These are phyloP conservation scores for Ctenodactylus gundi DNA, from an alignment of 2,113 vertebrate species.

Conservation along the genomic window DNA sequence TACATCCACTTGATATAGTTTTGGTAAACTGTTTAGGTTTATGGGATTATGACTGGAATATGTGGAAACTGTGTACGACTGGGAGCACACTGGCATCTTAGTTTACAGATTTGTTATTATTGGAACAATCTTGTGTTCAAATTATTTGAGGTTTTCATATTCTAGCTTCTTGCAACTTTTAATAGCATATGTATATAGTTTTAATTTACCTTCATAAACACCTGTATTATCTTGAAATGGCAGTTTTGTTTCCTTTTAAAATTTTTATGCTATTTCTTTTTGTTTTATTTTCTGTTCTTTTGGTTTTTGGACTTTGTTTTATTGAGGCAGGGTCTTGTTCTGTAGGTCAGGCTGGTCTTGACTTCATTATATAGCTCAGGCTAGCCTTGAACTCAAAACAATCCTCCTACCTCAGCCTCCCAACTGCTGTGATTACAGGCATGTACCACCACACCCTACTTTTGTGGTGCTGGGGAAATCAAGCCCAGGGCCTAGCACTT, in stretches of 20 bases:
- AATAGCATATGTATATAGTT: background rate
- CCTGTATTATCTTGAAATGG: background rate
- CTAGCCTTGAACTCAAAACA: too few species aligned
- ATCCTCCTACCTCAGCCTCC: too few species aligned
- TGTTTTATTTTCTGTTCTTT: too few species aligned
- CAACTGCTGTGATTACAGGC: too few species aligned
- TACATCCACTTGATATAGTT: background rate
- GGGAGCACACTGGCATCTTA: background rate
- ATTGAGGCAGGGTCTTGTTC: too few species aligned
- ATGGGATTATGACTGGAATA: background rate
- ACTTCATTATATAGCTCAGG: too few species aligned
- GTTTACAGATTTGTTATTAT: too few species aligned
- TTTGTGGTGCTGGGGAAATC: too few species aligned
- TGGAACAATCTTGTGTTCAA: background rate
- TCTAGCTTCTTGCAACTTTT: background rate
- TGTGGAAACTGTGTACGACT: background rate
- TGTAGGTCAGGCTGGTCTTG: too few species aligned
- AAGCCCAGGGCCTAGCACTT: too few species aligned
- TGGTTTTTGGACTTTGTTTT: too few species aligned
- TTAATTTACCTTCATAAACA: background rate
- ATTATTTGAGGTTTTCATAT: background rate
- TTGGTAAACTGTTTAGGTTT: background rate
- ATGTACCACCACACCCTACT: too few species aligned
- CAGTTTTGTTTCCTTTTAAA: background rate
- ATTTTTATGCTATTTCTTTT: background rate